Evolutionary conservation across 2,888 invertebrate genomes (phyloP).

Genomic region (Drosophila rellima): DNA sequence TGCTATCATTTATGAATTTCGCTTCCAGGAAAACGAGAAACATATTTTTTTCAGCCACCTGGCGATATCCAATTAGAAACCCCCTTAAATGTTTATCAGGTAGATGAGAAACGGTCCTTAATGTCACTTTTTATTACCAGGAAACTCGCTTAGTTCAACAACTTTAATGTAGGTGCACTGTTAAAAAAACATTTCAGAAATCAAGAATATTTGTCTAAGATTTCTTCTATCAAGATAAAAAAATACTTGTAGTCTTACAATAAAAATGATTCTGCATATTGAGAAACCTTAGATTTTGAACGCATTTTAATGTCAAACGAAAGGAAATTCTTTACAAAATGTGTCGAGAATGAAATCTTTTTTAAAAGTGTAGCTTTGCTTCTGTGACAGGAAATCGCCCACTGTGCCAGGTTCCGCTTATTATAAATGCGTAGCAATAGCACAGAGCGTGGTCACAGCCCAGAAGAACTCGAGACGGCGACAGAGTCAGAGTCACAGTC

Average conservation of each 20-base stretch:
- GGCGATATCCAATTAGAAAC: not conserved
- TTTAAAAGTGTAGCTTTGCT: not conserved
- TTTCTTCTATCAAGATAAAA: too few species aligned
- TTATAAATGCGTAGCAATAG: conserved; percentile 74
- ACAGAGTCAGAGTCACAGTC: conserved; percentile 19
- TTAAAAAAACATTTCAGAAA: too few species aligned
- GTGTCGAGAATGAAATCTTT: too few species aligned
- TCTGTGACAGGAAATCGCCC: conserved; percentile 58
- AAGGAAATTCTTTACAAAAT: too few species aligned
- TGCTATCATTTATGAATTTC: not conserved
- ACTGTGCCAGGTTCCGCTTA: conserved; percentile 72
- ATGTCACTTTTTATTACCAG: conserved; percentile 14
- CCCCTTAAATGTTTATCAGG: not conserved
- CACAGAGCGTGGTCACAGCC: conserved; percentile 57
- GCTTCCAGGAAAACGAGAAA: not conserved
- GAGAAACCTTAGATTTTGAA: not conserved
- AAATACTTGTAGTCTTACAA: too few species aligned
- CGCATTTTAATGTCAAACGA: too few species aligned
- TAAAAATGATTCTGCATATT: too few species aligned
- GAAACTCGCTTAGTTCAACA: conserved; percentile 16
- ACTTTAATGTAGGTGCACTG: not conserved
- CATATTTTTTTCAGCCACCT: not conserved
- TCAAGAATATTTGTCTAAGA: too few species aligned
- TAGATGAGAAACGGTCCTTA: conserved; percentile 4
- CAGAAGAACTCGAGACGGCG: conserved; percentile 47